phyloP scores from a whole-genome alignment of 2,888 invertebrate species.

The Platypus cylindrus region DNA sequence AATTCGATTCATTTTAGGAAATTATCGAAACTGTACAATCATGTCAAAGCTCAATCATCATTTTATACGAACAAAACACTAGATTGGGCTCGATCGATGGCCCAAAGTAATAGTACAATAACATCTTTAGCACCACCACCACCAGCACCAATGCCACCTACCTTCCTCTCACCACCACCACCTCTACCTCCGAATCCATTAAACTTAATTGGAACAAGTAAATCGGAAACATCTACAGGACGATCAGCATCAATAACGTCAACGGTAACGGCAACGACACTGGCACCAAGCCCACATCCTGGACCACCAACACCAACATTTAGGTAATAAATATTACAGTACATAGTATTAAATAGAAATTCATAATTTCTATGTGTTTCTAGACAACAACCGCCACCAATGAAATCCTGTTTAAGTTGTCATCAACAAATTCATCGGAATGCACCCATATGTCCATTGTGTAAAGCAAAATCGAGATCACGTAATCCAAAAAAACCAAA shows the following conservation, averaged over 20 bases:
- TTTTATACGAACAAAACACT: conserved; percentile 28
- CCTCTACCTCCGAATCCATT: conserved; percentile 46
- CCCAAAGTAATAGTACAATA: conserved; percentile 34
- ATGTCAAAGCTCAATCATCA: conserved; percentile 27
- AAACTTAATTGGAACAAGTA: conserved; percentile 39
- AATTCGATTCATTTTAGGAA: conserved; percentile 30
- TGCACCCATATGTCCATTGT: conserved; percentile 97
- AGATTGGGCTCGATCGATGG: conserved; percentile 34
- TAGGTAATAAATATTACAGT: conserved; percentile 46
- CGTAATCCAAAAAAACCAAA: conserved; percentile 98
- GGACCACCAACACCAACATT: conserved; percentile 56
- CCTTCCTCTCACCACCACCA: conserved; percentile 36
- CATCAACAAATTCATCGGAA: conserved; percentile 96
- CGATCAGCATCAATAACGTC: too few species aligned
- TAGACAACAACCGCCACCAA: conserved; percentile 89
- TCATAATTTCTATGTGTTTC: conserved; percentile 26
- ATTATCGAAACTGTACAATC: conserved; percentile 32
- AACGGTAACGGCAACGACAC: conserved; percentile 30
- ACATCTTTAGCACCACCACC: conserved; percentile 34
- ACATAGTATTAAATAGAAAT: not conserved
- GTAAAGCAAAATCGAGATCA: conserved; percentile 96
- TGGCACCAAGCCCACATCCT: conserved; percentile 40
- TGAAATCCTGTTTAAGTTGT: conserved; percentile 90
- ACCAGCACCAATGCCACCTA: conserved; percentile 38
- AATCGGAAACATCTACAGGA: conserved; percentile 40